These are phyloP conservation scores for Entelurus aequoreus DNA, from an alignment of 2,113 vertebrate genomes.

Conservation along the genomic window DNA sequence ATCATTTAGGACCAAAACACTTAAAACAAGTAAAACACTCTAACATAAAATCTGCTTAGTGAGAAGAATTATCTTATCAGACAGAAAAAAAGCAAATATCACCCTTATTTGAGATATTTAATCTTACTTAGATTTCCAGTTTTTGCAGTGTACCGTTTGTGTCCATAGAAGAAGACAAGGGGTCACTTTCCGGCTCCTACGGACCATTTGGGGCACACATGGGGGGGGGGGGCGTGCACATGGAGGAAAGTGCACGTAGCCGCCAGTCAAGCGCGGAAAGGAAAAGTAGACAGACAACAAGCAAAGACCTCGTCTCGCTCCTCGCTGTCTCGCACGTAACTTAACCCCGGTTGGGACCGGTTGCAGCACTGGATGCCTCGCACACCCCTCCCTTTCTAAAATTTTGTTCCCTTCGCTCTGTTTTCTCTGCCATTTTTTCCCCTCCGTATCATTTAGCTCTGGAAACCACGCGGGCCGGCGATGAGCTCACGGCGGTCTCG, in stretches of 20 bases:
- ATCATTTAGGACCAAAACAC: too few relatives aligned
- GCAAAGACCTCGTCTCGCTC: conserved; percentile 34
- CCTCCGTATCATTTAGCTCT: conserved; percentile 61
- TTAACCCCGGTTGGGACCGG: conserved; percentile 59
- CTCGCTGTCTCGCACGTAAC: conserved; percentile 51
- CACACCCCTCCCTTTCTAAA: conserved; percentile 5
- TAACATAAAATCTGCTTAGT: too few relatives aligned
- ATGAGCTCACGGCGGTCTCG: conserved; percentile 67
- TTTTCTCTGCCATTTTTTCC: conserved; percentile 26
- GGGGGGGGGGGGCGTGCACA: conserved; percentile 40
- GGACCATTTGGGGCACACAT: conserved; percentile 33
- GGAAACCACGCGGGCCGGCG: conserved; percentile 43
- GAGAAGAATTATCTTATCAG: too few relatives aligned
- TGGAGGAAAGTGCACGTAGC: conserved; percentile 48
- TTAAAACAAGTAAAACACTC: too few relatives aligned
- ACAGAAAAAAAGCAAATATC: too few relatives aligned
- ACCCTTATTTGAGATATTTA: too few relatives aligned
- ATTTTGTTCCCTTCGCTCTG: conserved; percentile 15
- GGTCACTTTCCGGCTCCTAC: conserved; percentile 18
- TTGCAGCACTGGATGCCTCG: conserved; percentile 35
- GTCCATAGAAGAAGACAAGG: conserved; percentile 42
- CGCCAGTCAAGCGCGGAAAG: conserved; percentile 25
- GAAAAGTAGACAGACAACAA: conserved; percentile 25
- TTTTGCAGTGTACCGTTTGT: too few relatives aligned
- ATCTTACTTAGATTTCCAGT: too few relatives aligned